phyloP scores from a whole-genome alignment of 2,113 vertebrate genomes.

The Epinephelus lanceolatus region DNA sequence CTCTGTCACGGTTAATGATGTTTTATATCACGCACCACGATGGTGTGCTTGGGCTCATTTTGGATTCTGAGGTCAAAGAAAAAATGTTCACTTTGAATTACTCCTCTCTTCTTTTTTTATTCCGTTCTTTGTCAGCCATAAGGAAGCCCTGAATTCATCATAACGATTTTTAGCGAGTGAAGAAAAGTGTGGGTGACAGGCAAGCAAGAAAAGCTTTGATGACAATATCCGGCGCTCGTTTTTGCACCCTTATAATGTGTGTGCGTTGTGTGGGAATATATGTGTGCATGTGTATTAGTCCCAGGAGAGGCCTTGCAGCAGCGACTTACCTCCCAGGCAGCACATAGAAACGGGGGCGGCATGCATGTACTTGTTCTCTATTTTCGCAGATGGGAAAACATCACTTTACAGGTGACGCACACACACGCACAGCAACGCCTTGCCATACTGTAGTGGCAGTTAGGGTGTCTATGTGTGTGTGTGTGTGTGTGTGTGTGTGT shows the following conservation, averaged over 20 bases:
- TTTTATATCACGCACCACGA: background rate
- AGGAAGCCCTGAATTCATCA: slow-evolving; percentile 45
- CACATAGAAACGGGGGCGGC: slow-evolving; percentile 57
- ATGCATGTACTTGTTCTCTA: slow-evolving; percentile 71
- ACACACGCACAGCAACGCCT: slow-evolving; percentile 15
- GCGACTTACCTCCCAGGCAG: slow-evolving; percentile 56
- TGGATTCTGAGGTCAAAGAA: slow-evolving; percentile 20
- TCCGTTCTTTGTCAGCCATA: slow-evolving; percentile 20
- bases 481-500: background rate
- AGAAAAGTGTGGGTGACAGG: slow-evolving; percentile 59
- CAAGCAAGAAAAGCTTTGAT: slow-evolving; percentile 62
- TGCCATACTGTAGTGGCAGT: slow-evolving; percentile 51
- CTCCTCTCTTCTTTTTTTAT: background rate
- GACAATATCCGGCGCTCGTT: slow-evolving; percentile 44
- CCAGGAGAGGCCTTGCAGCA: slow-evolving; percentile 62
- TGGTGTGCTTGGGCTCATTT: background rate
- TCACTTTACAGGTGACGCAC: slow-evolving; percentile 69
- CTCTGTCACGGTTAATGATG: background rate
- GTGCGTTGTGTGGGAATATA: slow-evolving; percentile 5
- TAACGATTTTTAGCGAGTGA: slow-evolving; percentile 49
- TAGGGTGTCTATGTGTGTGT: slow-evolving; percentile 4
- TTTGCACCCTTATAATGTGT: slow-evolving; percentile 3
- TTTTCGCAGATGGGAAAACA: slow-evolving; percentile 64
- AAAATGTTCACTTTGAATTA: background rate
- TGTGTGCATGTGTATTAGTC: slow-evolving; percentile 43